Evolutionary conservation across 1,140 invertebrate species (phyloP).

Genomic region (Drosophila repletoides): DNA sequence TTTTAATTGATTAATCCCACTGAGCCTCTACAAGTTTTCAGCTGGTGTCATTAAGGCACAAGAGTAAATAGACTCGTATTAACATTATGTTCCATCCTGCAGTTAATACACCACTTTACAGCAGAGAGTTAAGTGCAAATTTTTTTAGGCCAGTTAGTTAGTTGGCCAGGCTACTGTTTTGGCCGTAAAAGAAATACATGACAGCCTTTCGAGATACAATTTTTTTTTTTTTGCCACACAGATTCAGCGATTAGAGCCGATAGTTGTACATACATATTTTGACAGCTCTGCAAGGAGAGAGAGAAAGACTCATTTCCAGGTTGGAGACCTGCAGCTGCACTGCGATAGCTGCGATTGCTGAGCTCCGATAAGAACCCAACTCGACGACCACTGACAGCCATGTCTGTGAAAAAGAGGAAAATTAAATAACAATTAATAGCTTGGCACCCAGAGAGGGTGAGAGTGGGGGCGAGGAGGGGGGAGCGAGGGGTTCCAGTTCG

Average conservation of each 20-base stretch:
- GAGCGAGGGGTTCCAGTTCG: background rate
- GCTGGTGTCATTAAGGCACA: background rate
- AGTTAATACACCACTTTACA: too few species aligned
- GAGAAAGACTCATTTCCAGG: slow-evolving; percentile 14
- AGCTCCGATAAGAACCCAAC: slow-evolving; percentile 46
- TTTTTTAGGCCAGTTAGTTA: background rate
- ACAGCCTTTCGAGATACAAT: slow-evolving; percentile 35
- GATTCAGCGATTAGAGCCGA: slow-evolving; percentile 33
- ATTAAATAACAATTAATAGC: slow-evolving; percentile 71
- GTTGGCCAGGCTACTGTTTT: slow-evolving; percentile 8
- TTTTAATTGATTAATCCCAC: too few species aligned
- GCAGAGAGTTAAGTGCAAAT: background rate
- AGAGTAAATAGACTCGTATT: too few species aligned
- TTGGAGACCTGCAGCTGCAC: slow-evolving; percentile 42
- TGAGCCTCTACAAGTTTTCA: too few species aligned
- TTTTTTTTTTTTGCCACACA: slow-evolving; percentile 16
- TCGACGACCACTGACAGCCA: slow-evolving; percentile 16
- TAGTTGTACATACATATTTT: slow-evolving; percentile 24
- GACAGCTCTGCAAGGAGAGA: slow-evolving; percentile 15
- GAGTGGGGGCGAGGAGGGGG: background rate
- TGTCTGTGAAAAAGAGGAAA: slow-evolving; percentile 25
- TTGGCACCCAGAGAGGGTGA: slow-evolving; percentile 16
- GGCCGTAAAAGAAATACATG: slow-evolving; percentile 14
- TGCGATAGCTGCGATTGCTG: slow-evolving; percentile 26
- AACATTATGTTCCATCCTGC: too few species aligned